Evolutionary conservation across 2,888 invertebrate species (phyloP), one percentile per base, ranked within the genome.

Genomic region (Rugalucina vietnamica): DNA sequence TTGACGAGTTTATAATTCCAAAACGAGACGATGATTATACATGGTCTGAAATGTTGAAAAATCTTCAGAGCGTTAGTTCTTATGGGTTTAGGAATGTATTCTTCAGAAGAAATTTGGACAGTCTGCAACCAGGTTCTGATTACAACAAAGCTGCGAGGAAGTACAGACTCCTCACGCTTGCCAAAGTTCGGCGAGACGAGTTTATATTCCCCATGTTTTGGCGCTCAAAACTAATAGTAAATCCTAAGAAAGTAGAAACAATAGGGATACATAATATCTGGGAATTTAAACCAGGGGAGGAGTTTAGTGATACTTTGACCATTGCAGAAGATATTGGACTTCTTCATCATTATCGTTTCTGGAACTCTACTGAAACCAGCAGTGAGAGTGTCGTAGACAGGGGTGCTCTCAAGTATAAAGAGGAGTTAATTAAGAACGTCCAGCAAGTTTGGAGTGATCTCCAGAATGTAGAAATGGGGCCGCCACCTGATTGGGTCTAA

Each of bases 1-100:
- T 94, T 21, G 94, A 94, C 79, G 94, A 94, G 83, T 93, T 93
- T 77, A 91, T 94, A 49, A 90, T 94, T 32, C 94, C 94, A 0
- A 82, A 84, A 37, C 70, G 81, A n/a, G 54, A 76, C 29, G 29
- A 78, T 24, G 70, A 79, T 37, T 29, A 54, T 21, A 87, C 83
- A 24, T 93, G 93, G 93, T 21, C 39, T 0, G 86, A 87, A 10
- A 76, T 93, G 89, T 27, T 90, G 1, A n/a, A 69, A 10, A 37
- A 24, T 5, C 60, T 81, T 14, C 34, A 32, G n/a, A 60, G 69
- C 10, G 14, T 29, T 37, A 49, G 39, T 29, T 85, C 80, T 0
- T 92, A 86, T 50, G 70, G 90, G 29, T 90, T 91, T 43, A 75
- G 85, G 43, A 89, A 89, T 72, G 84, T 88, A 8, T 92, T 92